These are phyloP conservation scores for Ramphastos sulfuratus DNA, from an alignment of 2,113 vertebrate species.

Conservation along the genomic window DNA sequence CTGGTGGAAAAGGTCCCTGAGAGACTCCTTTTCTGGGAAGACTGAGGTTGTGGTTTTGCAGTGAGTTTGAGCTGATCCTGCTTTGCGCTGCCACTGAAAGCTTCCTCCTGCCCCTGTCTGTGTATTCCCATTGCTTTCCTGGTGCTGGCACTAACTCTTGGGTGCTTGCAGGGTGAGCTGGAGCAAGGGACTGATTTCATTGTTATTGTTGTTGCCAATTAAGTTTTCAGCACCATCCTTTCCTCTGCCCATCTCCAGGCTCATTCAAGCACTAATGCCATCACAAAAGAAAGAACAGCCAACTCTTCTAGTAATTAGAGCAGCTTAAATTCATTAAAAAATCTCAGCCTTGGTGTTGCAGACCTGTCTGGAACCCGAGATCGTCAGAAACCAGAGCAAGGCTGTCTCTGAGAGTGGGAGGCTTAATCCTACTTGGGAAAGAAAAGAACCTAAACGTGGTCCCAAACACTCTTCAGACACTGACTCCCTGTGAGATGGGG, in stretches of 20 bases:
- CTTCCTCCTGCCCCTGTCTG: background rate
- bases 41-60: background rate
- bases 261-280: background rate
- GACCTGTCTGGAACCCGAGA: background rate
- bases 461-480: background rate
- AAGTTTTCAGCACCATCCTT: constrained; percentile 57
- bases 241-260: constrained; percentile 15
- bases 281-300: constrained; percentile 38
- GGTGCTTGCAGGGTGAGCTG: background rate
- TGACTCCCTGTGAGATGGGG: background rate
- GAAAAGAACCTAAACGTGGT: background rate
- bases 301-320: constrained; percentile 21
- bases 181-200: background rate
- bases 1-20: background rate
- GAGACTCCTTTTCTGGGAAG: background rate
- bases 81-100: background rate
- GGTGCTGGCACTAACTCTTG: background rate
- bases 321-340: constrained; percentile 22
- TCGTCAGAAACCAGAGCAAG: background rate
- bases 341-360: background rate
- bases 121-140: background rate
- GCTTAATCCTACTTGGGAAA: background rate
- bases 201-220: constrained; percentile 23
- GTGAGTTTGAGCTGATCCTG: background rate
- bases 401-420: background rate